phyloP scores from a whole-genome alignment of 1,140 invertebrate genomes.

The Saccostrea cuccullata region DNA sequence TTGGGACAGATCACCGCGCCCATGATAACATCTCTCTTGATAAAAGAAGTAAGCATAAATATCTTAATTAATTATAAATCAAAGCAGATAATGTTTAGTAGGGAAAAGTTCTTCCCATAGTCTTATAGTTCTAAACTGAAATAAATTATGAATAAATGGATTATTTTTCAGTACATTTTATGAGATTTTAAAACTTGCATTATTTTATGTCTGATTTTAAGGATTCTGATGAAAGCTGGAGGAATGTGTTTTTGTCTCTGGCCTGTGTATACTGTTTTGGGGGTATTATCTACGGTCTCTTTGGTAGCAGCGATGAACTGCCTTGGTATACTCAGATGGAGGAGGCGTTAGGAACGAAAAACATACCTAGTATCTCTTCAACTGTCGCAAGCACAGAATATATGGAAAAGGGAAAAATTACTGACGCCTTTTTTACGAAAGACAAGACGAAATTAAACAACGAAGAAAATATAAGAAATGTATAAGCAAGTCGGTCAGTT shows the following conservation, averaged over 20 bases:
- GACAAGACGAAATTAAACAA: background rate
- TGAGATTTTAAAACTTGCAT: background rate
- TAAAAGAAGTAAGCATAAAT: background rate
- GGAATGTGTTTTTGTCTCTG: background rate
- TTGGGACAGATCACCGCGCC: slow-evolving; percentile 42
- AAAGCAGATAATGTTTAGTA: no score
- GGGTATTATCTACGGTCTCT: background rate
- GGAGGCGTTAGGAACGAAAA: background rate
- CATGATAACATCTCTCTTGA: slow-evolving; percentile 36
- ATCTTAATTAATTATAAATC: no score
- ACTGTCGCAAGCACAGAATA: background rate
- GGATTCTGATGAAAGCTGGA: background rate
- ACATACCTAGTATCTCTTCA: background rate
- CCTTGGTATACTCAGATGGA: background rate
- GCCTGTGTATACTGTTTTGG: background rate
- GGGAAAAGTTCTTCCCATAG: no score
- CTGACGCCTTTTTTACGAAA: background rate
- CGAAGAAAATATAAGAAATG: background rate
- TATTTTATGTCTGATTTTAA: background rate
- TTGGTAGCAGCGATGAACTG: background rate
- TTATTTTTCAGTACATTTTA: background rate
- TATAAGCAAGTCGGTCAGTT: background rate
- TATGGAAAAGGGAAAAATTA: background rate
- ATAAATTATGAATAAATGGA: background rate
- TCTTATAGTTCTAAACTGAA: background rate